Percentiles rank a stretch among this genome's conserved stretches.
These are phyloP conservation scores for Drosophila sp. DNA, from an alignment of 1,140 invertebrate species.

Conservation along the genomic window DNA sequence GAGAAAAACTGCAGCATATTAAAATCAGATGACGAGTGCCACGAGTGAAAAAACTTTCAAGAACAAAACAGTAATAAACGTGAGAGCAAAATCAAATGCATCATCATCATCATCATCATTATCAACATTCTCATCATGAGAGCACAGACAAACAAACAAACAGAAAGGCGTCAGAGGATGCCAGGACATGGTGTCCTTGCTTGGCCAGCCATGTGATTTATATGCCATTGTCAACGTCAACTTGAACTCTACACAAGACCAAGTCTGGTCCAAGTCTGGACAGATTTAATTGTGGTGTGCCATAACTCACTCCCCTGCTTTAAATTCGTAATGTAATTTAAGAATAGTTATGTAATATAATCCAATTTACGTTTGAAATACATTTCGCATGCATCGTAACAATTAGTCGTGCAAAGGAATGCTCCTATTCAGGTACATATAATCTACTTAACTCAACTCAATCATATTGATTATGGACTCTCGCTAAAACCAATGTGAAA, in stretches of 20 bases:
- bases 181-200: slow-evolving; percentile 33
- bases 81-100: slow-evolving; percentile 15
- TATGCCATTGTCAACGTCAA: slow-evolving; percentile 57
- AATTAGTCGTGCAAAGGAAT: too few relatives aligned
- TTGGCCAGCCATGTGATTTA: slow-evolving; percentile 59
- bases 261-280: slow-evolving; percentile 61
- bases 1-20: slow-evolving; percentile 42
- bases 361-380: too few relatives aligned
- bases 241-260: slow-evolving; percentile 42
- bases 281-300: slow-evolving; percentile 61
- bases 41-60: slow-evolving; percentile 28
- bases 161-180: slow-evolving; percentile 23
- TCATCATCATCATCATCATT: neutral
- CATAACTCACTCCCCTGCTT: slow-evolving; percentile 37
- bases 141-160: slow-evolving; percentile 40
- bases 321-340: slow-evolving; percentile 3
- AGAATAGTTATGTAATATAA: neutral
- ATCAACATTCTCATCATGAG: slow-evolving; percentile 2
- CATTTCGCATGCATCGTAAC: too few relatives aligned
- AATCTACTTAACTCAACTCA: too few relatives aligned
- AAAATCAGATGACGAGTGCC: slow-evolving; percentile 37
- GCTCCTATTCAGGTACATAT: too few relatives aligned
- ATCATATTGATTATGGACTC: neutral
- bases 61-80: slow-evolving; percentile 46
- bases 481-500: neutral